Evolutionary conservation across 2,797 vertebrate species (phyloP), one percentile per base, ranked within the genome.

Genomic region (Natrix natrix): DNA sequence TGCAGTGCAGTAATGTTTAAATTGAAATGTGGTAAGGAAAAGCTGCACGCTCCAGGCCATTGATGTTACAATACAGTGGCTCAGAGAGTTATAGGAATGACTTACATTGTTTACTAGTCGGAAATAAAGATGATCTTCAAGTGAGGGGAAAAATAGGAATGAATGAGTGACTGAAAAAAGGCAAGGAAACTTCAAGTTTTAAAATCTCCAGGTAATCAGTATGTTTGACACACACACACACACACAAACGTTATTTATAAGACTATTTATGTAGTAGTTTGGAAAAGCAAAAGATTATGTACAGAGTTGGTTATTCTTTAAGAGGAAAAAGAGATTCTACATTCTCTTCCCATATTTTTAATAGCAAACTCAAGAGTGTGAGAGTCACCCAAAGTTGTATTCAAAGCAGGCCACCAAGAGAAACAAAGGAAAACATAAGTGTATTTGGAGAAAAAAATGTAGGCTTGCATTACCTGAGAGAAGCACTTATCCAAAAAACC

Each of bases 11-110:
- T 93, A 83, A 94, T 59, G 91, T 96, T 96, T 95, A 94, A 96
- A 97, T 93, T 95, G 95, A 97, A 96, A 96, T 96, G 95, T 95
- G 94, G 86, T 55, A 86, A 91, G 91, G 87, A 92, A 96, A 91
- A 87, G 93, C 92, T 91, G 93, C 28, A 5, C 63, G 83, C 55
- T 93, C 95, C 95, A 95, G 88, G 54, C 93, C 43, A 91, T 54
- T 91, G 93, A 91, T 89, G 94, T 93, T 90, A n/a, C 86, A 92
- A 92, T 69, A 88, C 55, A 86, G 7, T 13, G 83, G 14, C 91
- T 87, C 13, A 89, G 89, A 86, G 43, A 94, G 88, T 95, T 95
- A 94, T 66, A 87, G 57, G 93, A 60, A 54, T 61, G 61, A 90
- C 92, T 94, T 89, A 89, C 92, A 60, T 90, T 93, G 94, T 93